A percentile compares a stretch with the other conserved stretches of the same genome.
Evolutionary conservation across 2,888 invertebrate genomes (phyloP).

Genomic region (Strigamia transsilvanica): DNA sequence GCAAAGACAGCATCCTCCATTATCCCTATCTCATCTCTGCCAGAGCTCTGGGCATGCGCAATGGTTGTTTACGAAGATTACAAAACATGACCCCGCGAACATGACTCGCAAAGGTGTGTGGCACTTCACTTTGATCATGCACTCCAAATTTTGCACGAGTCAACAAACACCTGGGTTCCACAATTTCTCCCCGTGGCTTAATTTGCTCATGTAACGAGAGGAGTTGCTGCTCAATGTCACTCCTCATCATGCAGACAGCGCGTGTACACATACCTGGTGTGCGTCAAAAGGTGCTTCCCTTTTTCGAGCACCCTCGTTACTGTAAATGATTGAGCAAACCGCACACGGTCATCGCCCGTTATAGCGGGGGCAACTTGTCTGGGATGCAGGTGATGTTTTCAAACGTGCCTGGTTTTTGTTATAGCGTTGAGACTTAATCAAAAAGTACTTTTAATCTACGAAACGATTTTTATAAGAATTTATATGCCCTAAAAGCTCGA

Average conservation of each 20-base stretch:
- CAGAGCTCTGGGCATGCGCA: background rate
- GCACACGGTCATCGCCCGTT: background rate
- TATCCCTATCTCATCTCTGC: background rate
- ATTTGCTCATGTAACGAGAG: constrained; percentile 45
- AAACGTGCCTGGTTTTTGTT: constrained; percentile 32
- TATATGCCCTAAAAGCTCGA: background rate
- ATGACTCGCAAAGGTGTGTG: constrained; percentile 35
- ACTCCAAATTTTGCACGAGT: constrained; percentile 24
- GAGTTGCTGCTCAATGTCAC: constrained; percentile 45
- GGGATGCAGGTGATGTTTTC: constrained; percentile 27
- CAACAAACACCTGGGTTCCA: constrained; percentile 46
- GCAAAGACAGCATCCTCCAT: constrained; percentile 41
- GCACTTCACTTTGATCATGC: constrained; percentile 10
- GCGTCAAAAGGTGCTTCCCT: constrained; percentile 48
- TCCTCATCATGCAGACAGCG: constrained; percentile 35
- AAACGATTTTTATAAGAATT: constrained; percentile 44
- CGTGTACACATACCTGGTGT: constrained; percentile 49
- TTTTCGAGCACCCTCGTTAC: constrained; percentile 17
- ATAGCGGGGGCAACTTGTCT: constrained; percentile 22
- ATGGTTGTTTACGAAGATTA: constrained; percentile 18
- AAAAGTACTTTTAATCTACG: constrained; percentile 42
- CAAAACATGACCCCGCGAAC: constrained; percentile 7
- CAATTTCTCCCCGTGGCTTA: constrained; percentile 40
- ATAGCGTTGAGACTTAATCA: constrained; percentile 42
- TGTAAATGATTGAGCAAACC: background rate